Percentiles rank a stretch among this genome's conserved stretches.
These are phyloP conservation scores for Crypturellus undulatus DNA, from an alignment of 2,113 vertebrate genomes.

Conservation along the genomic window DNA sequence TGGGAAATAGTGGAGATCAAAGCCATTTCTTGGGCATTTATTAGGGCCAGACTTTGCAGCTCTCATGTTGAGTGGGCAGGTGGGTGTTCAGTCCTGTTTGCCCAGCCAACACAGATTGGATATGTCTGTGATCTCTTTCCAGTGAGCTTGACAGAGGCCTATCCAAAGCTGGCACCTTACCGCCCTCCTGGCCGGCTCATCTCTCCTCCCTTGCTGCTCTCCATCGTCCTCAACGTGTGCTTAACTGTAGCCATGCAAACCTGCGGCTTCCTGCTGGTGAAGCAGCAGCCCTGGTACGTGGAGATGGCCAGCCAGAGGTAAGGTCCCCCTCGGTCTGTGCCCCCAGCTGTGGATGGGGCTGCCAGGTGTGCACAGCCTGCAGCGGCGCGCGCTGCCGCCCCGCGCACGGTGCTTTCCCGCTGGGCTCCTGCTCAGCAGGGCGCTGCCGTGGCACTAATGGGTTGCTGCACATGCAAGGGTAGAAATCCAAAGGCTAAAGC, in stretches of 20 bases:
- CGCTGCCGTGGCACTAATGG: neutral
- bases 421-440: neutral
- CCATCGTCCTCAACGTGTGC: constrained; percentile 63
- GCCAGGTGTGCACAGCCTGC: neutral
- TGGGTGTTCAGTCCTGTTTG: neutral
- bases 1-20: neutral
- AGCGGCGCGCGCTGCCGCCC: fast-evolving
- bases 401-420: fast-evolving
- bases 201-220: constrained; percentile 77
- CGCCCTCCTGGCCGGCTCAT: constrained; percentile 73
- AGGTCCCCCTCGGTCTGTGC: neutral
- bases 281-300: constrained; percentile 78
- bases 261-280: constrained; percentile 73
- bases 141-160: constrained; percentile 78
- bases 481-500: too few species aligned
- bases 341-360: fast-evolving
- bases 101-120: neutral
- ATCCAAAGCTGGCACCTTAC: constrained; percentile 76
- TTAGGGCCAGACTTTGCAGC: neutral
- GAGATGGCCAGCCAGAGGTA: constrained; percentile 67
- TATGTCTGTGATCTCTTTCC: neutral
- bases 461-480: neutral
- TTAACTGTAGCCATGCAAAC: constrained; percentile 59
- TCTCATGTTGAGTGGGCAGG: fast-evolving
- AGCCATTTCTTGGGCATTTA: neutral